Conservation (phyloP, 2,888 invertebrate species). For the Ichneumoninae sp. region DNA sequence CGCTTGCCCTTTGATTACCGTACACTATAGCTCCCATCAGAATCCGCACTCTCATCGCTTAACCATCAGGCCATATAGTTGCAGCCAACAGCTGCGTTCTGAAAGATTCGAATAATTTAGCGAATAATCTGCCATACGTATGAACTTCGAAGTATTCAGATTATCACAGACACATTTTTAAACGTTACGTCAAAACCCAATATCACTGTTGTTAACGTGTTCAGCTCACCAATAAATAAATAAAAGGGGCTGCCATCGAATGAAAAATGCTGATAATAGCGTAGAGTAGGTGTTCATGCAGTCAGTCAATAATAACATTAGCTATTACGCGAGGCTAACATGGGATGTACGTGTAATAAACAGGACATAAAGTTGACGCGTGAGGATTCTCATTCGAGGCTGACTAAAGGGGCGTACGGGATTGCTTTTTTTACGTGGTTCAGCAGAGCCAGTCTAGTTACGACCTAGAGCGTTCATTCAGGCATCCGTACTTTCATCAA, state of each 20-base stretch:
- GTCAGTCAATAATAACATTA: background rate
- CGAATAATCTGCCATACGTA: background rate
- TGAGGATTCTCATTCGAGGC: constrained; percentile 50
- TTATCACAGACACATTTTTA: background rate
- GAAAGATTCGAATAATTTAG: background rate
- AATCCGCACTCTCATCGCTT: constrained; percentile 13
- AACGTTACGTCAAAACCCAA: background rate
- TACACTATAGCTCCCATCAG: background rate
- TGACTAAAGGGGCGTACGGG: constrained; percentile 50
- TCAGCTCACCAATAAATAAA: background rate
- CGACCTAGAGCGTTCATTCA: constrained; percentile 56
- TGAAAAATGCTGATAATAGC: background rate
- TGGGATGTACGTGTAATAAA: constrained; percentile 25
- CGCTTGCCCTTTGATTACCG: constrained; percentile 25
- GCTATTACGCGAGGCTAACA: background rate
- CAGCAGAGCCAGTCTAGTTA: constrained; percentile 2
- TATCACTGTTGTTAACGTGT: background rate
- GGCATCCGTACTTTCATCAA: constrained; percentile 59
- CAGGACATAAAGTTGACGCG: constrained; percentile 29
- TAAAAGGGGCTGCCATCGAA: no score
- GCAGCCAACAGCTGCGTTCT: background rate
- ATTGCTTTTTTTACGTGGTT: constrained; percentile 54
- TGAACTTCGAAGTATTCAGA: no score
- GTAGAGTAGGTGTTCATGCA: background rate
- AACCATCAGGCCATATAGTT: background rate